Percentiles rank a stretch among this genome's conserved stretches.
These are phyloP conservation scores for Bilobella aurantiaca DNA, from an alignment of 1,140 invertebrate species.

Conservation along the genomic window DNA sequence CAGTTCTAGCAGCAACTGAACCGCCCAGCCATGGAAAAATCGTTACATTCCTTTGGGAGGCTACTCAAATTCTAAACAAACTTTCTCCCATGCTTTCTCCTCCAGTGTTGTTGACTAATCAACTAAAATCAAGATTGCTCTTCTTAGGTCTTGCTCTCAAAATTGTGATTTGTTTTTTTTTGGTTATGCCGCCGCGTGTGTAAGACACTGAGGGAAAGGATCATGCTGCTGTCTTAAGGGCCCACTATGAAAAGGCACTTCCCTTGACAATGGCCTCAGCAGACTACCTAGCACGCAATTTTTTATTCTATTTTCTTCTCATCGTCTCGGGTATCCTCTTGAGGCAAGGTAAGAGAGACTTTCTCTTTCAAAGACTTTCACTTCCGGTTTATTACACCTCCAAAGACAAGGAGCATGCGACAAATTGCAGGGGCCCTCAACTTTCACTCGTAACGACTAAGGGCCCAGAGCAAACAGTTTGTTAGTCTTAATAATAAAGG, in stretches of 20 bases:
- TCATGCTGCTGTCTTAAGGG: not conserved
- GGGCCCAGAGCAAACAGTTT: too few species aligned
- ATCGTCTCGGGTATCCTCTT: conserved; percentile 35
- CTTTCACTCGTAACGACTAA: not conserved
- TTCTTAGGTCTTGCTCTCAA: too few species aligned
- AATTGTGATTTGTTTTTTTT: not conserved
- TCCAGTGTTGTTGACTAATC: not conserved
- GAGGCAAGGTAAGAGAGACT: conserved; percentile 33
- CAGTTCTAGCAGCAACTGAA: not conserved
- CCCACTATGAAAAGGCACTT: not conserved
- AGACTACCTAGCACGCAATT: conserved; percentile 31
- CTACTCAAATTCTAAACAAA: too few species aligned
- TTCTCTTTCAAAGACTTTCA: not conserved
- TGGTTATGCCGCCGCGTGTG: not conserved
- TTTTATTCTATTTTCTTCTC: conserved; percentile 36
- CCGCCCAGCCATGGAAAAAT: not conserved
- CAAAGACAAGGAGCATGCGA: not conserved
- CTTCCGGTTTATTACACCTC: conserved; percentile 7
- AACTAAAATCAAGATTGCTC: not conserved
- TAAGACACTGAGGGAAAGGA: not conserved
- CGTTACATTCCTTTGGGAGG: too few species aligned
- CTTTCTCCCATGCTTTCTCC: not conserved
- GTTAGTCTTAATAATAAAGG: not conserved
- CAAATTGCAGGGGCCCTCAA: not conserved
- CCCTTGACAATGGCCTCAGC: conserved; percentile 32